Conservation (phyloP, 2,888 invertebrate genomes). For the Hyalella azteca region DNA sequence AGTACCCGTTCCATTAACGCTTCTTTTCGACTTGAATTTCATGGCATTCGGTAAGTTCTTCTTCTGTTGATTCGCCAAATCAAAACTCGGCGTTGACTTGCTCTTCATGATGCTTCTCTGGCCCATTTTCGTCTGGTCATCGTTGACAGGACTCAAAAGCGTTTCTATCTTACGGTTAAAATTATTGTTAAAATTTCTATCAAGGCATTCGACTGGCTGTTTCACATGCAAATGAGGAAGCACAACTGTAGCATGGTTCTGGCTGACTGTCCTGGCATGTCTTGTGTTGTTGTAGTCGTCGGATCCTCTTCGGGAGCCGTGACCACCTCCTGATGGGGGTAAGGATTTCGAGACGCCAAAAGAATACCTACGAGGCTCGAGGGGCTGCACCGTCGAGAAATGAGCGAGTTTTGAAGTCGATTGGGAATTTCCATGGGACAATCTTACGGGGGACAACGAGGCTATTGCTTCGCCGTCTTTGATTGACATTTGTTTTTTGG, state of each 20-base stretch:
- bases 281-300: conserved; percentile 4
- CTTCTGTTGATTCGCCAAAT: not conserved
- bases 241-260: conserved; percentile 6
- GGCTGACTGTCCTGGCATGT: not conserved
- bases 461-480: not conserved
- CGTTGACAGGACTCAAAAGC: not conserved
- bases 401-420: not conserved
- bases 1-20: not conserved
- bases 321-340: not conserved
- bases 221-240: not conserved
- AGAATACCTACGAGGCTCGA: not conserved
- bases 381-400: not conserved
- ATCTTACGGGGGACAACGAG: not conserved
- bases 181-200: not conserved
- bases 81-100: conserved; percentile 14
- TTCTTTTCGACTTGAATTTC: not conserved
- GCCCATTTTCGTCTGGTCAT: not conserved
- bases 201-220: not conserved
- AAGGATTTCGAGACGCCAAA: conserved; percentile 15
- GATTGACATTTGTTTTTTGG: not conserved
- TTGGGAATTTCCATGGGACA: not conserved
- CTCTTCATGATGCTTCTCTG: conserved; percentile 18
- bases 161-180: not conserved
- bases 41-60: not conserved
- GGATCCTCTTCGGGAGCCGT: not conserved